Evolutionary conservation across 2,113 vertebrate genomes (phyloP).

Genomic region (Motacilla tschutschensis): DNA sequence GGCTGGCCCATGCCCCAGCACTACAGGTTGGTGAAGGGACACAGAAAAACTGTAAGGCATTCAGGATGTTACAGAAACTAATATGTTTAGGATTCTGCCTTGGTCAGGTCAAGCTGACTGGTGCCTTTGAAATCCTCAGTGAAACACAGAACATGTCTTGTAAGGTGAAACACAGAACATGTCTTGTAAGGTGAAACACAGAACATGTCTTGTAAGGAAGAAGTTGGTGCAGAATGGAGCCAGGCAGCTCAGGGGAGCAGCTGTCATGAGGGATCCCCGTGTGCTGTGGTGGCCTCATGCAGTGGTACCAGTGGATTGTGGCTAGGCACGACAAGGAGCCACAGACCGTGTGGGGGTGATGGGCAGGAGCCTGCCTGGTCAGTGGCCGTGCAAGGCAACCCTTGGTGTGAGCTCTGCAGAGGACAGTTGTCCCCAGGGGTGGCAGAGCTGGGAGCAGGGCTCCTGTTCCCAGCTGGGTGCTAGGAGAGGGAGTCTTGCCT

Average conservation of each 20-base stretch:
- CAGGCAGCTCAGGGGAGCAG: background rate
- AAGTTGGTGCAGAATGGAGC: background rate
- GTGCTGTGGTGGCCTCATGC: rapidly evolving
- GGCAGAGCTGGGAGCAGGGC: background rate
- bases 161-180: background rate
- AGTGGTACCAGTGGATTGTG: background rate
- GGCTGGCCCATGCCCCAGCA: background rate
- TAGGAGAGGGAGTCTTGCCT: background rate
- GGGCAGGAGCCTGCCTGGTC: background rate
- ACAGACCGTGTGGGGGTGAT: rapidly evolving
- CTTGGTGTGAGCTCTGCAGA: background rate
- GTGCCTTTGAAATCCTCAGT: background rate
- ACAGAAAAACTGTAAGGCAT: background rate
- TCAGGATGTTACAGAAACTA: background rate
- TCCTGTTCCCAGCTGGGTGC: background rate
- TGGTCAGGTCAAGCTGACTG: background rate
- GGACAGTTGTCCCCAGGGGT: background rate
- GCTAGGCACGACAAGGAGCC: background rate
- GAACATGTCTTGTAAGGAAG: background rate
- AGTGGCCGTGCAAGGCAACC: background rate
- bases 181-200: background rate
- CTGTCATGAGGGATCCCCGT: rapidly evolving
- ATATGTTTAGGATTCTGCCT: background rate
- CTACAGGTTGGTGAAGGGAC: background rate
- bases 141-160: background rate